phyloP scores from a whole-genome alignment of 2,797 vertebrate genomes.

The Chaenodraco wilsoni region DNA sequence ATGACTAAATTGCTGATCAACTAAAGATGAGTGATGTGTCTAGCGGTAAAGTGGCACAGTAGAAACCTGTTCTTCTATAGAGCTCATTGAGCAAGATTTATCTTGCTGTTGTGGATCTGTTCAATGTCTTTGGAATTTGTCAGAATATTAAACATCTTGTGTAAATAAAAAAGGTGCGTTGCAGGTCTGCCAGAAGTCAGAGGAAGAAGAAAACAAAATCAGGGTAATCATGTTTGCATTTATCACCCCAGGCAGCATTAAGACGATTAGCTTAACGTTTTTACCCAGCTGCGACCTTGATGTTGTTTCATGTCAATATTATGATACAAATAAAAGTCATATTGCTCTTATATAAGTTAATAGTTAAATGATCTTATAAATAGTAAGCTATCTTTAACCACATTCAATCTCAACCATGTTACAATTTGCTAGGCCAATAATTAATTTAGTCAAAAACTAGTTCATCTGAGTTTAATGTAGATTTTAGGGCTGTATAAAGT shows the following conservation, averaged over 20 bases:
- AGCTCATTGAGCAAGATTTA: background rate
- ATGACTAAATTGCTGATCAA: slow-evolving; percentile 35
- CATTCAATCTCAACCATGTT: background rate
- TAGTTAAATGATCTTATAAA: background rate
- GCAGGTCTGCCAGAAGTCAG: slow-evolving; percentile 18
- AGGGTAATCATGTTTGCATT: slow-evolving; percentile 59
- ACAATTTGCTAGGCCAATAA: no score
- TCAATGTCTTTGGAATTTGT: slow-evolving; percentile 11
- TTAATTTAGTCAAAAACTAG: background rate
- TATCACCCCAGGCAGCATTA: slow-evolving; percentile 54
- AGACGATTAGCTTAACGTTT: slow-evolving; percentile 43
- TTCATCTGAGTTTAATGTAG: slow-evolving; percentile 28
- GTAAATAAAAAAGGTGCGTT: slow-evolving; percentile 22
- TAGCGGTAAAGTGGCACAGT: background rate
- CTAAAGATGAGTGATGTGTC: slow-evolving; percentile 2
- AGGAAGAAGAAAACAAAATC: background rate
- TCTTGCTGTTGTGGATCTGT: slow-evolving; percentile 10
- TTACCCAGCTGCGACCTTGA: slow-evolving; percentile 52
- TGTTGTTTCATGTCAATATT: slow-evolving; percentile 63
- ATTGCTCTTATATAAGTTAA: slow-evolving; percentile 14
- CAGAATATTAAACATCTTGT: slow-evolving; percentile 21
- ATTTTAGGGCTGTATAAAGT: slow-evolving; percentile 29
- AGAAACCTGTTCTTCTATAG: slow-evolving; percentile 13
- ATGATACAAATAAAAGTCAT: slow-evolving; percentile 12
- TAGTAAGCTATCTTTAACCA: background rate